Base-by-base conservation (phyloP, 2,888 invertebrate species). In the Andrena hattorfiana region DNA sequence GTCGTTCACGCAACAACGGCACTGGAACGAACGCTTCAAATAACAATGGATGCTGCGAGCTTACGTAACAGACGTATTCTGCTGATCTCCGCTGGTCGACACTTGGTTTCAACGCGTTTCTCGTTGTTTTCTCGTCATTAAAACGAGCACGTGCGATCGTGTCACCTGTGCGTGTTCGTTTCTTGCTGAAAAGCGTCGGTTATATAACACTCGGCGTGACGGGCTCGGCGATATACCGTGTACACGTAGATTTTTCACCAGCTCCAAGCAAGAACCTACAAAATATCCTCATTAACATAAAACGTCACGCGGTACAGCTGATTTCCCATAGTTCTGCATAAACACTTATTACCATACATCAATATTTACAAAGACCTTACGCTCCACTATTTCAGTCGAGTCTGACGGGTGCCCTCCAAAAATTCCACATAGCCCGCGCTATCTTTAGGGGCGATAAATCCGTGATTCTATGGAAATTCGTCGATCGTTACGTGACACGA, bases 391-490 rank as follows among this genome's bases (percentile, higher is more conserved):
- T 26, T 23, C 56, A 26, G 10, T 26, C 26, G 4, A 56, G 1
- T 1, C 23, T 42, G 42, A 42, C 42, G 42, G 42, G 42, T 42
- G 42, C 56, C 10, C 23, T 13, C 56, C 5, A 13, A 16, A 54
- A 32, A 32, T 54, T 35, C 32, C 23, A 4, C 16, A 23, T 23
- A 2, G 51, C 20, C 20, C 59, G 8, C 7, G 13, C 49, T 71
- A 59, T 28, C 49, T 66, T 42, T 16, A 51, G 7, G 35, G 28
- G 20, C 48, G 51, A 42, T 32, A 70, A 56, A 63, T 64, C 56
- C 68, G 64, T 54, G 64, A 77, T 30, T 56, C 54, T 23, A 32
- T 35, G 28, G 78, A 69, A 70, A 79, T 77, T 77, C 79, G 54
- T 64, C 35, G 64, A 77, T 70, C 64, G 64, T 60, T 48, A 69